A percentile compares a stretch with the other conserved stretches of the same genome.
Conservation (phyloP, 2,797 vertebrate species). For the Zalophus californianus region DNA sequence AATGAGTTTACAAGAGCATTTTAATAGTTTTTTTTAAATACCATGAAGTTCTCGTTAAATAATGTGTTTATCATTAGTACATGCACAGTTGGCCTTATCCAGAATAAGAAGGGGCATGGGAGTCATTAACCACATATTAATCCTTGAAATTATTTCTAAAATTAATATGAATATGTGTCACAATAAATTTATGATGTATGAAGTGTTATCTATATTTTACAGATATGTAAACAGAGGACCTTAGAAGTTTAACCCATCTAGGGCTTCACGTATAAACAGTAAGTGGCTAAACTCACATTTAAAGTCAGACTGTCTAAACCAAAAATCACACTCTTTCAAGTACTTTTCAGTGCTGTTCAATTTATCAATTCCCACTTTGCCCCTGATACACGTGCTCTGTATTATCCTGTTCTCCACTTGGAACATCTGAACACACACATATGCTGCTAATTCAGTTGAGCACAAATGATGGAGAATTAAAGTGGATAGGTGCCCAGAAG, state of each 20-base stretch:
- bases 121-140: background rate
- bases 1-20: background rate
- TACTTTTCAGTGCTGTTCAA: background rate
- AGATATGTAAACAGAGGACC: background rate
- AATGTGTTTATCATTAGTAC: background rate
- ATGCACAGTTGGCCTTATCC: background rate
- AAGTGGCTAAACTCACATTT: background rate
- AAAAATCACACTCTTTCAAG: background rate
- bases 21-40: background rate
- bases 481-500: background rate
- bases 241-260: background rate
- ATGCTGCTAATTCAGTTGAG: background rate
- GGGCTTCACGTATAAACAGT: background rate
- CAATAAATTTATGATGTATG: background rate
- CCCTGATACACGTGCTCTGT: background rate
- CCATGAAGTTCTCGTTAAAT: background rate
- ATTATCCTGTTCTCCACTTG: background rate
- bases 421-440: background rate
- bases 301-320: background rate
- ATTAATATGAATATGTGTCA: background rate
- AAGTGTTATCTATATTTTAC: background rate
- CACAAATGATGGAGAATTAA: background rate
- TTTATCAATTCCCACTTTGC: background rate
- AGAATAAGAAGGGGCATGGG: background rate
- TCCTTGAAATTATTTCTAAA: conserved; percentile 45